Conservation (phyloP, 2,113 vertebrate genomes). For the Rhabdomys dilectus region DNA sequence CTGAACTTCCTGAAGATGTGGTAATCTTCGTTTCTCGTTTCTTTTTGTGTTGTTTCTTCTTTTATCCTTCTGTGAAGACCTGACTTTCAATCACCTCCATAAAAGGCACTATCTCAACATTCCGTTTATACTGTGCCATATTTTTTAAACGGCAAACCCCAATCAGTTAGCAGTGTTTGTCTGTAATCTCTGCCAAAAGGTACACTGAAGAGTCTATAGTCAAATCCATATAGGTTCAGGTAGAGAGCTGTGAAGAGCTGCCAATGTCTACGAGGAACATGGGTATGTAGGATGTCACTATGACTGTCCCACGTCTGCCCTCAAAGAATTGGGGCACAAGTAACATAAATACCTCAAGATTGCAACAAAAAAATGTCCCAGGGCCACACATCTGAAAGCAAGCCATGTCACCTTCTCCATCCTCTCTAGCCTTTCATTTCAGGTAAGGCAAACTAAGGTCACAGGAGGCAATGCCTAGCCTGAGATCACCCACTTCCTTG, state of each 20-base stretch:
- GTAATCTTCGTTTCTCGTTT: background rate
- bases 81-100: background rate
- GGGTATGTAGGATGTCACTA: fast-evolving
- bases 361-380: background rate
- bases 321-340: background rate
- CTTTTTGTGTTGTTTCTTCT: background rate
- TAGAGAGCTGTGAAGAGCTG: background rate
- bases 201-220: background rate
- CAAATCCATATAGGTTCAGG: background rate
- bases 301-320: background rate
- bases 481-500: background rate
- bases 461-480: background rate
- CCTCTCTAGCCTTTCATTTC: background rate
- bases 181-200: background rate
- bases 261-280: background rate
- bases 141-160: background rate
- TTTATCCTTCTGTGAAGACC: background rate
- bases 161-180: background rate
- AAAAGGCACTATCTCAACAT: background rate
- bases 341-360: background rate
- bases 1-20: background rate
- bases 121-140: background rate
- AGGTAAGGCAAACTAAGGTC: background rate
- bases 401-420: no score
- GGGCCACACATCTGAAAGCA: constrained; percentile 3